These are phyloP conservation scores for Athetis lepigone DNA, from an alignment of 2,888 invertebrate genomes.

Conservation along the genomic window DNA sequence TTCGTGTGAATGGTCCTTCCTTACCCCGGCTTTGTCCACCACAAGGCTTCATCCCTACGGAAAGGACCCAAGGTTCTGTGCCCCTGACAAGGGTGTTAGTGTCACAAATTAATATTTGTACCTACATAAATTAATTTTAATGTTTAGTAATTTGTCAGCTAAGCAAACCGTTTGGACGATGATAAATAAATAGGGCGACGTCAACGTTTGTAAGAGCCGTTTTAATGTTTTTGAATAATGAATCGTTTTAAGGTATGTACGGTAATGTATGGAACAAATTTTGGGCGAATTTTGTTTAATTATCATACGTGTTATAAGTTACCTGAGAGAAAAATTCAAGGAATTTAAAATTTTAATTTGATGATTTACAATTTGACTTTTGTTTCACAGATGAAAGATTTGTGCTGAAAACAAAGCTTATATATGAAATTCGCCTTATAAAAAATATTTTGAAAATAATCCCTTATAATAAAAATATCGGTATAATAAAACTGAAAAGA, in stretches of 20 bases:
- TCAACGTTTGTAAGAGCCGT: constrained; percentile 5
- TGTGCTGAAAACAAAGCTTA: too few species aligned
- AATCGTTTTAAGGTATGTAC: background rate
- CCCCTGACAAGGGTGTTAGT: constrained; percentile 76
- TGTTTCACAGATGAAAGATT: too few species aligned
- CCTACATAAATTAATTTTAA: constrained; percentile 71
- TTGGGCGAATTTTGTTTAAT: background rate
- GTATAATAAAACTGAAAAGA: too few species aligned
- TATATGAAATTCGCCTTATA: too few species aligned
- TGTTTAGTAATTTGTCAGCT: constrained; percentile 61
- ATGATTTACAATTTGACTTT: too few species aligned
- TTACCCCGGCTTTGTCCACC: constrained; percentile 77
- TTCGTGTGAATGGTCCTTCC: constrained; percentile 77
- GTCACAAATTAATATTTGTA: constrained; percentile 74
- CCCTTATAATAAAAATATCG: too few species aligned
- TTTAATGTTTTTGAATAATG: constrained; percentile 31
- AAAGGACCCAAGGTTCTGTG: constrained; percentile 67
- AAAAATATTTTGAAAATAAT: too few species aligned
- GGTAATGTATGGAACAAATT: background rate
- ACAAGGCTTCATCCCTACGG: constrained; percentile 71
- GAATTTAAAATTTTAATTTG: too few species aligned
- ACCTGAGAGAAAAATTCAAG: too few species aligned
- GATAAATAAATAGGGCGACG: constrained; percentile 32
- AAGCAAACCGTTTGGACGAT: constrained; percentile 39
- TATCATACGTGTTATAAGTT: background rate